Percentiles rank a stretch among this genome's conserved stretches.
phyloP scores from a whole-genome alignment of 2,888 invertebrate genomes.

The Drosophila bunnanda region DNA sequence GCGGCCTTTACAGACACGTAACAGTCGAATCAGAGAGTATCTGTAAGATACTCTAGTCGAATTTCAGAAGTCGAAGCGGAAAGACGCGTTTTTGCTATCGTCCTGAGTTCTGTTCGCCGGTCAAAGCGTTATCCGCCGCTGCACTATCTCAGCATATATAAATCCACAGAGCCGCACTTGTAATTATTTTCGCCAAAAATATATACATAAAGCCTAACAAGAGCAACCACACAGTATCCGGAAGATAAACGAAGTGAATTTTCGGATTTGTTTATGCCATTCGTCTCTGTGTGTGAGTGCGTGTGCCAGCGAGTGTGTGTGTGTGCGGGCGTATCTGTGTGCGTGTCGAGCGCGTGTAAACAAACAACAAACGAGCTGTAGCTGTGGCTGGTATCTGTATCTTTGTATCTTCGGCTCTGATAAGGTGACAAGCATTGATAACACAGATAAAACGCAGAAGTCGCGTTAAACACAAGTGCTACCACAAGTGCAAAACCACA shows the following conservation, averaged over 20 bases:
- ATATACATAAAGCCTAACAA: background rate
- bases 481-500: slow-evolving; percentile 20
- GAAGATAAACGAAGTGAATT: slow-evolving; percentile 25
- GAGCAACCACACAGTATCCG: slow-evolving; percentile 9
- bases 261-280: slow-evolving; percentile 38
- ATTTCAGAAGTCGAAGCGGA: slow-evolving; percentile 33
- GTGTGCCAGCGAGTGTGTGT: slow-evolving; percentile 13
- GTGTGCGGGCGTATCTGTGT: slow-evolving; percentile 17
- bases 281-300: slow-evolving; percentile 4
- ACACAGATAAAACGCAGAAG: slow-evolving; percentile 32
- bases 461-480: slow-evolving; percentile 41
- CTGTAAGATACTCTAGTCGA: slow-evolving; percentile 11
- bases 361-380: slow-evolving; percentile 33
- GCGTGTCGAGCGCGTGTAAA: slow-evolving; percentile 34
- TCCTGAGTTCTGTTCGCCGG: slow-evolving; percentile 23
- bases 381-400: slow-evolving; percentile 15
- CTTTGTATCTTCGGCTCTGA: slow-evolving; percentile 44
- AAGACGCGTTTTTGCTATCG: slow-evolving; percentile 32
- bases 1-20: slow-evolving; percentile 2
- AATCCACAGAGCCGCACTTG: slow-evolving; percentile 15
- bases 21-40: slow-evolving; percentile 14
- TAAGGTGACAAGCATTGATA: slow-evolving; percentile 46
- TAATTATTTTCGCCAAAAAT: slow-evolving; percentile 32
- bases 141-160: slow-evolving; percentile 14
- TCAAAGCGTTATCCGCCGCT: slow-evolving; percentile 13